Evolutionary conservation across 37 sponge, comb jelly and placozoan species (phyloP).

Genomic region (Dysidea cf. avara): DNA sequence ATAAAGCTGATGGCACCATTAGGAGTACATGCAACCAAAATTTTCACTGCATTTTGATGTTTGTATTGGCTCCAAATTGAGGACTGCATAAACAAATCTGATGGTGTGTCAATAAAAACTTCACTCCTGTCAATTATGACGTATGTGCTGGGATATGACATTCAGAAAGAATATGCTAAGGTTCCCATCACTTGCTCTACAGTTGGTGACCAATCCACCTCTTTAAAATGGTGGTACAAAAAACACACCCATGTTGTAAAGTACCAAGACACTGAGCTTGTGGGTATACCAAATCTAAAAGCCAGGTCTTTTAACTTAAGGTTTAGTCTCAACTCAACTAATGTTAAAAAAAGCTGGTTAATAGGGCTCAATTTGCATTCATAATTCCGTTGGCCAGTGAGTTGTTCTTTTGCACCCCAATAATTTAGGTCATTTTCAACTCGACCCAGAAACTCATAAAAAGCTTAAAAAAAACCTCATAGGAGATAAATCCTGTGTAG

Average conservation of each 20-base stretch:
- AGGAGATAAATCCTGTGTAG: conserved; percentile 48
- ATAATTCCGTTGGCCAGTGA: conserved; percentile 1
- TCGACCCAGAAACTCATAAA: conserved; percentile 59
- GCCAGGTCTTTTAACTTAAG: conserved; percentile 26
- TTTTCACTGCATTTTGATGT: conserved; percentile 36
- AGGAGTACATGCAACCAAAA: conserved; percentile 37
- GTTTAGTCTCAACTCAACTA: conserved; percentile 31
- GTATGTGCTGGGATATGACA: conserved; percentile 3
- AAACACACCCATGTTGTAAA: conserved; percentile 17
- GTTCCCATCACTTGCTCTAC: conserved; percentile 23
- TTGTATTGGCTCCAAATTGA: conserved; percentile 38
- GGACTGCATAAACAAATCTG: conserved; percentile 41
- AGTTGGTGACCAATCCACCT: conserved; percentile 9
- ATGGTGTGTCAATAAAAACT: conserved; percentile 29
- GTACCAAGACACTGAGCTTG: background rate
- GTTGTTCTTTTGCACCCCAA: conserved; percentile 43
- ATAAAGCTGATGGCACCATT: conserved; percentile 36
- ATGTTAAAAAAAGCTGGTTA: conserved; percentile 34
- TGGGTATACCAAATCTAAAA: conserved; percentile 20
- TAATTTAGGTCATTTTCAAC: conserved; percentile 39
- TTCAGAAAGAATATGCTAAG: conserved; percentile 3
- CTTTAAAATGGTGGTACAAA: conserved; percentile 19
- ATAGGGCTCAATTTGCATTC: conserved; percentile 34
- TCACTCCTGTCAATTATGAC: conserved; percentile 33
- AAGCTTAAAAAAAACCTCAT: conserved; percentile 33